phyloP scores from a whole-genome alignment of 2,797 vertebrate species.

The Neosilurus mollespiculum region DNA sequence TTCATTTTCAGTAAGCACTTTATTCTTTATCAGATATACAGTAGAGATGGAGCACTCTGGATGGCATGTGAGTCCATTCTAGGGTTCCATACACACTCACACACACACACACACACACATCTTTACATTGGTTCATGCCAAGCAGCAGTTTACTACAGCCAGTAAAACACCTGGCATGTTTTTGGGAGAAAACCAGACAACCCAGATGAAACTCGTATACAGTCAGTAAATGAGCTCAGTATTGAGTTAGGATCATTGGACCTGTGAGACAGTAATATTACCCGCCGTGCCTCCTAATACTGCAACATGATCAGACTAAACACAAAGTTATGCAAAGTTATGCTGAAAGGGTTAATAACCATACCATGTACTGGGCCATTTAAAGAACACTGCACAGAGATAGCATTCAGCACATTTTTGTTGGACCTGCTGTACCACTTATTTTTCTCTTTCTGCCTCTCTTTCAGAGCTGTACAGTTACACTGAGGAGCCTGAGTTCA shows the following conservation, averaged over 20 bases:
- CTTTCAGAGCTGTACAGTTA: conserved; percentile 93
- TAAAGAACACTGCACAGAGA: background rate
- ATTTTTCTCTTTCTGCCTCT: background rate
- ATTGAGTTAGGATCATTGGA: background rate
- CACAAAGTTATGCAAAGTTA: background rate
- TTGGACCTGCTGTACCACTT: background rate
- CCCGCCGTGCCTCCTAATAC: no score
- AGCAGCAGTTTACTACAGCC: background rate
- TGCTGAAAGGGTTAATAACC: background rate
- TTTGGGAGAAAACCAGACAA: background rate
- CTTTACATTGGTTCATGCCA: background rate
- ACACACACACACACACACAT: no score
- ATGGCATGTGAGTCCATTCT: background rate
- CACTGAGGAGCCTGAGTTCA: conserved; percentile 92
- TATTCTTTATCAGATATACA: background rate
- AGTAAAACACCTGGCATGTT: background rate
- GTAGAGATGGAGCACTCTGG: background rate
- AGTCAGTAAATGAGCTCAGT: background rate
- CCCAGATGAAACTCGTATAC: background rate
- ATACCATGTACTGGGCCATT: background rate
- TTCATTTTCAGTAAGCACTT: background rate
- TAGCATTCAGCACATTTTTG: conserved; percentile 1
- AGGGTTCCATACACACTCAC: no score
- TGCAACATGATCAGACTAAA: background rate
- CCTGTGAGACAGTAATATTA: background rate